A percentile compares a stretch with the other conserved stretches of the same genome.
Conservation (phyloP, 2,888 invertebrate species). For the Eudasyphora cyanicolor region DNA sequence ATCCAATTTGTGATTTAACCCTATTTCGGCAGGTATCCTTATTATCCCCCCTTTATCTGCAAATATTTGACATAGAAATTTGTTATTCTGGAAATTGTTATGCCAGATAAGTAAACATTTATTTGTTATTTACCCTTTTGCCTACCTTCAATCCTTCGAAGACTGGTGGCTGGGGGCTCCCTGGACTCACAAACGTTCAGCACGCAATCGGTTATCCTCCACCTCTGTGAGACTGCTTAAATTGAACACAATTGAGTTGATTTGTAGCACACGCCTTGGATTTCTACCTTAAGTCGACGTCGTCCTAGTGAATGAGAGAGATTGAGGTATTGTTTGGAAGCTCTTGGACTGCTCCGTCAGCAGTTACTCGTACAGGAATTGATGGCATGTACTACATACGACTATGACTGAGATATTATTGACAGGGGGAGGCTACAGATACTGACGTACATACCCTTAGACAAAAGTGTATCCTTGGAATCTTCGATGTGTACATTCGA, state of each 20-base stretch:
- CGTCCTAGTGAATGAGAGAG: too few relatives aligned
- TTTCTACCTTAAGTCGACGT: not conserved
- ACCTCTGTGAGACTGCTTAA: not conserved
- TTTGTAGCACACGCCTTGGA: conserved; percentile 19
- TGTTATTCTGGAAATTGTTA: not conserved
- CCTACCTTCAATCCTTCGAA: not conserved
- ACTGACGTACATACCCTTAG: too few relatives aligned
- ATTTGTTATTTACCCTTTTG: conserved; percentile 19
- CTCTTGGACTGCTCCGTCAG: not conserved
- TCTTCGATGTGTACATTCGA: too few relatives aligned
- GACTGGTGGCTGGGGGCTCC: too few relatives aligned
- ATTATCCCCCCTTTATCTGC: not conserved
- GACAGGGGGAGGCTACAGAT: too few relatives aligned
- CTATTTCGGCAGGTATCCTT: not conserved
- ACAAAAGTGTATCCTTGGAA: too few relatives aligned
- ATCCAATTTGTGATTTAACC: not conserved
- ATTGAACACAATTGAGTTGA: conserved; percentile 24
- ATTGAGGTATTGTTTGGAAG: not conserved
- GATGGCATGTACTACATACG: not conserved
- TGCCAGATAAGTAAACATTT: conserved; percentile 4
- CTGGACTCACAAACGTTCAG: not conserved
- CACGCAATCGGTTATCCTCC: not conserved
- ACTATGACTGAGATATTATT: not conserved
- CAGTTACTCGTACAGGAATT: not conserved
- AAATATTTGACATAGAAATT: conserved; percentile 1